Percentiles rank a stretch among this genome's conserved stretches.
These are phyloP conservation scores for Melolontha melolontha DNA, from an alignment of 2,888 invertebrate genomes.

Conservation along the genomic window DNA sequence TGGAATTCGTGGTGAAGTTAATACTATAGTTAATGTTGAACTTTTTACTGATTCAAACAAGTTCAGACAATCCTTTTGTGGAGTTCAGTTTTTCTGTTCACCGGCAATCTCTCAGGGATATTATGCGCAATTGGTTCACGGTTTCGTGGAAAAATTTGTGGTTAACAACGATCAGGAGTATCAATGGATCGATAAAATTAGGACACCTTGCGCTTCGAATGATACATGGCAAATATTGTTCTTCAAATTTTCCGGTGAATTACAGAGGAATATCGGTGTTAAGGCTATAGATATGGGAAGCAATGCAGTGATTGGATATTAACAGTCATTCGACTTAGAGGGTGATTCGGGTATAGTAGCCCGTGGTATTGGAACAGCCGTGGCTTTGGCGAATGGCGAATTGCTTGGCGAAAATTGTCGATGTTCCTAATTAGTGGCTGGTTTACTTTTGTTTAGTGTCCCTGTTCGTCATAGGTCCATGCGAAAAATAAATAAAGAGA, in stretches of 20 bases:
- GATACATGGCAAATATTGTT: slow-evolving; percentile 97
- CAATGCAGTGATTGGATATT: slow-evolving; percentile 95
- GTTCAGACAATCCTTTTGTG: slow-evolving; percentile 96
- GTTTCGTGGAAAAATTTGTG: slow-evolving; percentile 96
- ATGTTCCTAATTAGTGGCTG: slow-evolving; percentile 62
- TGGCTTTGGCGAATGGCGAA: no score
- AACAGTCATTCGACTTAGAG: slow-evolving; percentile 95
- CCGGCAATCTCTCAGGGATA: slow-evolving; percentile 90
- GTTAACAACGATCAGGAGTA: slow-evolving; percentile 98
- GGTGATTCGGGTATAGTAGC: slow-evolving; percentile 98
- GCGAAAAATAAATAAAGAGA: no score
- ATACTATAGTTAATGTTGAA: slow-evolving; percentile 94
- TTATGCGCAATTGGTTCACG: slow-evolving; percentile 87
- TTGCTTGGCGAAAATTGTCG: slow-evolving; percentile 72
- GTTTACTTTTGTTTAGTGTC: no score
- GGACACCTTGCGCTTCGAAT: slow-evolving; percentile 96
- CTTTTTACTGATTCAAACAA: slow-evolving; percentile 96
- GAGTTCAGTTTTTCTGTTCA: slow-evolving; percentile 95
- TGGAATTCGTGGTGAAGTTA: slow-evolving; percentile 96
- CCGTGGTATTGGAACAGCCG: slow-evolving; percentile 92
- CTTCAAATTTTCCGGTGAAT: slow-evolving; percentile 92
- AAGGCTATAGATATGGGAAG: slow-evolving; percentile 95
- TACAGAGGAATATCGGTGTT: slow-evolving; percentile 92
- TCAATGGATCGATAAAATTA: slow-evolving; percentile 99
- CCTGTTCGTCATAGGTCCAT: no score